Evolutionary conservation across 1,140 invertebrate species (phyloP).

Genomic region (Pachyrhynchus sulphureomaculatus): DNA sequence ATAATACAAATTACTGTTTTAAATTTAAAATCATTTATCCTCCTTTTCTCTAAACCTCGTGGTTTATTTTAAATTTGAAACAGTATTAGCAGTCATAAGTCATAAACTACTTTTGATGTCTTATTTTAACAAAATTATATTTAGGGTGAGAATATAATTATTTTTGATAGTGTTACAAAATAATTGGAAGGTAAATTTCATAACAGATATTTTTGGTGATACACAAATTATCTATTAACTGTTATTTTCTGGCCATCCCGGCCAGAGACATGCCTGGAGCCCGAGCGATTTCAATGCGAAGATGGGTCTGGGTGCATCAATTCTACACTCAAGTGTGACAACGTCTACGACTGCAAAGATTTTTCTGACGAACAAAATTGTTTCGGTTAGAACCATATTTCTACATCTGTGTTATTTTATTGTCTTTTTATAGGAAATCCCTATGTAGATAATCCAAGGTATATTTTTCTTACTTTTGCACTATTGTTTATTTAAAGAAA

Average conservation of each 20-base stretch:
- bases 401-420: constrained; percentile 6
- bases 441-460: neutral
- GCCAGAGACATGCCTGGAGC: constrained; percentile 60
- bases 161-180: too few species aligned
- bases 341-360: constrained; percentile 85
- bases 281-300: constrained; percentile 64
- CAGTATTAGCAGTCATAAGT: too few species aligned
- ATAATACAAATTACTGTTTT: too few species aligned
- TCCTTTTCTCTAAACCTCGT: too few species aligned
- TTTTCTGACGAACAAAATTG: constrained; percentile 90
- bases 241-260: constrained; percentile 46
- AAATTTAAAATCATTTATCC: too few species aligned
- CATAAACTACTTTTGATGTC: too few species aligned
- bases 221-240: constrained; percentile 20
- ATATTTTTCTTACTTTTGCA: neutral
- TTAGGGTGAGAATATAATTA: too few species aligned
- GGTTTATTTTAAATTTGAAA: too few species aligned
- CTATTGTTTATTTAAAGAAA: too few species aligned
- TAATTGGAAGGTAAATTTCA: too few species aligned
- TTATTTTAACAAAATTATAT: too few species aligned
- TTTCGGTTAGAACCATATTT: constrained; percentile 59
- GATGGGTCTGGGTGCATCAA: constrained; percentile 66
- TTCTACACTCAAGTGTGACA: constrained; percentile 74
- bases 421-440: neutral
- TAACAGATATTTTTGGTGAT: too few species aligned